Base-by-base conservation (phyloP, 37 sponge, comb jelly and placozoan species). In the Spongilla lacustris region DNA sequence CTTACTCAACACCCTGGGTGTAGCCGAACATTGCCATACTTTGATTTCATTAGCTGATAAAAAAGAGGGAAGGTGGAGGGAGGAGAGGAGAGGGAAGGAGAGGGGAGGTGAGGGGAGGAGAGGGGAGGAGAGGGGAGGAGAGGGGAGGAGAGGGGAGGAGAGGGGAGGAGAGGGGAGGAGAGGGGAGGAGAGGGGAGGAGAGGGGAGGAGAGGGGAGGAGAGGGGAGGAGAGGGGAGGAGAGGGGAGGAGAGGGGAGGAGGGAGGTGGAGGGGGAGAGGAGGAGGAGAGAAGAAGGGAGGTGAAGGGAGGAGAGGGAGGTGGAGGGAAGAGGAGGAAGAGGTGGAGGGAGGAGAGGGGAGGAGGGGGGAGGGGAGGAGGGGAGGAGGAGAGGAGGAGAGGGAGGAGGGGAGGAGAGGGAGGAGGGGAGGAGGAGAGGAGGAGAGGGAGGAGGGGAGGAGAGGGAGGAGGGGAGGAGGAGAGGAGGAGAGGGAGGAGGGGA, bases 1-100 rank as follows among this genome's bases (percentile, higher is more conserved):
- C 58, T 58, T 58, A 58, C 58, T 58, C 58, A 58, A 17, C 58
- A 58, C 70, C 27, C 71, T 78, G 31, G 82, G 26, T 46, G 89
- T 35, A 12, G 90, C 75, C 36, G 85, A 83, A 68, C 93, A 93
- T 38, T 78, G 88, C 96, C 96, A 96, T 6, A 96, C 72, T 66
- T 85, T 83, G 34, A 96, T 91, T 49, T 96, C 92, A 80, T 79
- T 75, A 24, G 87, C 89, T 89, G 50, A 19, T 12, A 25, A 23
- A 2, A 21, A 32, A 10, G 31, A 29, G 73, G 11, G 73, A 29
- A 14, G 73, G 27, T 1, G 25, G 31, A 13, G 11, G 12, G 31
- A 11, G 27, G 30, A 14, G 73, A 13, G 73, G 30, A 13, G 73
- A 72, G 12, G 73, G 21, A 29, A 24, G 27, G 30, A 29, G 31